A percentile compares a stretch with the other conserved stretches of the same genome.
These are phyloP conservation scores for Acropora tenuis DNA, from an alignment of 64 coral and sea anemone genomes.

Conservation along the genomic window DNA sequence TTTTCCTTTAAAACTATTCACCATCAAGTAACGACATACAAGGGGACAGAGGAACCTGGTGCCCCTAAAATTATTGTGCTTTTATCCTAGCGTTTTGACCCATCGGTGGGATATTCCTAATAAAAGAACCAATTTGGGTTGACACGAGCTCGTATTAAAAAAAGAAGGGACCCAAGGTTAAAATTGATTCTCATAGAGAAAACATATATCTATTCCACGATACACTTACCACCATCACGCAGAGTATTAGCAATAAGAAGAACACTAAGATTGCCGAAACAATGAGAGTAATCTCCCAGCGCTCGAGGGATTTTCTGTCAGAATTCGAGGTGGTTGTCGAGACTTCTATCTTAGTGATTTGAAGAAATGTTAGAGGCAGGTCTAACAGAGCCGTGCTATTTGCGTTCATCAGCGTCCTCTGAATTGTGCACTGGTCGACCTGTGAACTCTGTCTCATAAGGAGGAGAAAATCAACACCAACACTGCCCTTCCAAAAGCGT, in stretches of 20 bases:
- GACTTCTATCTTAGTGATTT: not conserved
- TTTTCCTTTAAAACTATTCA: too few relatives aligned
- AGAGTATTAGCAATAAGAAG: slow-evolving; percentile 32
- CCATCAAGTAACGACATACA: too few relatives aligned
- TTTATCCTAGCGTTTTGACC: too few relatives aligned
- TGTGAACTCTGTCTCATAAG: not conserved
- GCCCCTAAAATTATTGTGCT: too few relatives aligned
- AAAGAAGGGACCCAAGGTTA: not conserved
- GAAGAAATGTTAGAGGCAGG: not conserved
- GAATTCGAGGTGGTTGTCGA: not conserved
- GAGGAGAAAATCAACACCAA: slow-evolving; percentile 26
- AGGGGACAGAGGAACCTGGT: too few relatives aligned
- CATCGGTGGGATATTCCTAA: too few relatives aligned
- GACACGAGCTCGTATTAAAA: not conserved
- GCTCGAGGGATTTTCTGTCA: slow-evolving; percentile 2
- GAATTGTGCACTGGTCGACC: not conserved
- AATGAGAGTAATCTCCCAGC: slow-evolving; percentile 42
- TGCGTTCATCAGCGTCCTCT: not conserved
- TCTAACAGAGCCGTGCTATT: slow-evolving; percentile 2
- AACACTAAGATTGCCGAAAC: slow-evolving; percentile 24
- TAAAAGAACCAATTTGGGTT: not conserved
- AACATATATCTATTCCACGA: too few relatives aligned
- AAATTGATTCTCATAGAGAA: not conserved
- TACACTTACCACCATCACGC: slow-evolving; percentile 42
- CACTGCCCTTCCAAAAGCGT: slow-evolving; percentile 32